phyloP scores from a whole-genome alignment of 2,113 vertebrate genomes.

The Festucalex cinctus region DNA sequence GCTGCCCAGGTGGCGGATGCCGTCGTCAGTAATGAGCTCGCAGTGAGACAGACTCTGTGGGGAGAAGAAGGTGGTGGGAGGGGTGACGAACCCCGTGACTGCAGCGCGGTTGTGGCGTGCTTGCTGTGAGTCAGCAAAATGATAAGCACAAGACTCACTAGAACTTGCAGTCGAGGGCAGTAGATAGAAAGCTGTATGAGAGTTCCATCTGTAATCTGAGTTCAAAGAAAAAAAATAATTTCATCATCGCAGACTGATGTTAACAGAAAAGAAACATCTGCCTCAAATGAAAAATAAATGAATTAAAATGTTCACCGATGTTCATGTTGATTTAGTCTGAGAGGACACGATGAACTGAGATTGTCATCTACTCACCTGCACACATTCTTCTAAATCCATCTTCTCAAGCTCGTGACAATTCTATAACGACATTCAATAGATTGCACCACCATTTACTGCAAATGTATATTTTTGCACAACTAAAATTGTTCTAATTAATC shows the following conservation, averaged over 20 bases:
- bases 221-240: not conserved
- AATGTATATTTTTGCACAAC: not conserved
- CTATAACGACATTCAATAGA: slow-evolving; percentile 57
- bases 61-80: slow-evolving; percentile 2
- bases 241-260: not conserved
- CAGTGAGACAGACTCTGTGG: slow-evolving; percentile 93
- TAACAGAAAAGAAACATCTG: not conserved
- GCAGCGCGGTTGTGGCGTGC: not conserved
- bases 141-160: slow-evolving; percentile 77
- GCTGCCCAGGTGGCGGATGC: slow-evolving; percentile 93
- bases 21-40: slow-evolving; percentile 97
- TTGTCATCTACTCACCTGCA: slow-evolving; percentile 88
- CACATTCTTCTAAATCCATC: slow-evolving; percentile 99
- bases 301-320: too few species aligned
- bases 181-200: slow-evolving; percentile 96
- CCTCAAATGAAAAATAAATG: too few species aligned
- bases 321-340: too few species aligned
- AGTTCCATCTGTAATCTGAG: slow-evolving; percentile 92
- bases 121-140: not conserved
- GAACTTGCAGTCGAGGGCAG: slow-evolving; percentile 94
- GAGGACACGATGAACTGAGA: too few species aligned
- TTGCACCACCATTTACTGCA: not conserved
- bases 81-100: not conserved
- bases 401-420: slow-evolving; percentile 98
- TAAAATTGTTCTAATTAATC: not conserved